phyloP scores from a whole-genome alignment of 2,113 vertebrate genomes.

The Rhodinocichla rosea region DNA sequence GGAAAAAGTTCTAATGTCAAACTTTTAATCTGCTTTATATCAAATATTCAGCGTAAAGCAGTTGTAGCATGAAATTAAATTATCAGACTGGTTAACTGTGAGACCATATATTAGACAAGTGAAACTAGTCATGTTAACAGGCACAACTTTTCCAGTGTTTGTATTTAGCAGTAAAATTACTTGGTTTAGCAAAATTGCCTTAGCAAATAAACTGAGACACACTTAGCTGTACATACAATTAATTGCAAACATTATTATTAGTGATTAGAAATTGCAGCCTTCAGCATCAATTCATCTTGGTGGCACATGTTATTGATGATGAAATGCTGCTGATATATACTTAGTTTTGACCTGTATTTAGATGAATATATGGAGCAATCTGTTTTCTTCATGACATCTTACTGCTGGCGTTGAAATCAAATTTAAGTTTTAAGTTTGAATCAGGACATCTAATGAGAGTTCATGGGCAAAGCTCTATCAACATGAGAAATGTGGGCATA shows the following conservation, averaged over 20 bases:
- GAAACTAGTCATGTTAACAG: neutral
- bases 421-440: constrained; percentile 28
- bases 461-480: constrained; percentile 42
- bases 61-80: constrained; percentile 26
- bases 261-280: neutral
- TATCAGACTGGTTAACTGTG: constrained; percentile 26
- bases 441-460: constrained; percentile 31
- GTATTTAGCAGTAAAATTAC: neutral
- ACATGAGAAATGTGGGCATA: constrained; percentile 25
- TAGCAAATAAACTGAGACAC: neutral
- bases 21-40: neutral
- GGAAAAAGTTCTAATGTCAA: neutral
- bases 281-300: neutral
- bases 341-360: neutral
- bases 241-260: neutral
- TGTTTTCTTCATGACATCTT: neutral
- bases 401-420: neutral
- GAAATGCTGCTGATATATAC: neutral
- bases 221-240: neutral
- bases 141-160: neutral
- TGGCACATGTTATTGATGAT: neutral
- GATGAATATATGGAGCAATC: neutral
- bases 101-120: neutral
- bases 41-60: neutral
- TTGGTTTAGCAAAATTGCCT: neutral